Evolutionary conservation across 2,888 invertebrate species (phyloP).

Genomic region (Drosophila heteroneura): DNA sequence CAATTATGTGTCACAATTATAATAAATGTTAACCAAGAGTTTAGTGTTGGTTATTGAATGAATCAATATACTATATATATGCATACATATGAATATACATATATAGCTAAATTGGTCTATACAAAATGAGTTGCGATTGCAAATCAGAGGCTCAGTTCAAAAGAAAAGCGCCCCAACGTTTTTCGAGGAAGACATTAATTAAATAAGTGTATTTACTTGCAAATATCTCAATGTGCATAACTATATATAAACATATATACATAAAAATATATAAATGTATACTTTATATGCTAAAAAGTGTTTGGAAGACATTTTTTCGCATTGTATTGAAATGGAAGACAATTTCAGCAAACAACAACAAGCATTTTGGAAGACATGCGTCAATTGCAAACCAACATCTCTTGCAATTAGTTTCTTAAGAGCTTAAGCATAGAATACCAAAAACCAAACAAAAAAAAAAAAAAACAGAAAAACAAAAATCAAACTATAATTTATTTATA

Average conservation of each 20-base stretch:
- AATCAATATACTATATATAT: slow-evolving; percentile 36
- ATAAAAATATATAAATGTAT: slow-evolving; percentile 42
- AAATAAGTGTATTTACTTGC: slow-evolving; percentile 76
- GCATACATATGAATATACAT: slow-evolving; percentile 50
- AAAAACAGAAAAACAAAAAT: slow-evolving; percentile 13
- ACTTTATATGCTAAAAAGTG: slow-evolving; percentile 59
- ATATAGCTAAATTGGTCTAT: slow-evolving; percentile 68
- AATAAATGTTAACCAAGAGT: slow-evolving; percentile 79
- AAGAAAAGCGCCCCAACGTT: slow-evolving; percentile 37
- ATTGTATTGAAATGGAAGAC: slow-evolving; percentile 56
- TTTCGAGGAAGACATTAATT: slow-evolving; percentile 69
- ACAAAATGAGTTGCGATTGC: slow-evolving; percentile 76
- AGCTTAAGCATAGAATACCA: slow-evolving; percentile 43
- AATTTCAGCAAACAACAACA: slow-evolving; percentile 74
- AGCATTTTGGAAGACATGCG: slow-evolving; percentile 83
- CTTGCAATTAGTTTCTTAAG: slow-evolving; percentile 62
- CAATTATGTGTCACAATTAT: slow-evolving; percentile 67
- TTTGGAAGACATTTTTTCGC: slow-evolving; percentile 82
- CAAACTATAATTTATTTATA: slow-evolving; percentile 51
- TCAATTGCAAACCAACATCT: slow-evolving; percentile 64
- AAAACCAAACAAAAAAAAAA: slow-evolving; percentile 3
- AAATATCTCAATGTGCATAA: slow-evolving; percentile 68
- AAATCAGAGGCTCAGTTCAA: slow-evolving; percentile 66
- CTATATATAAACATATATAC: slow-evolving; percentile 32
- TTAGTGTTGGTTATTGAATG: slow-evolving; percentile 78